A percentile compares a stretch with the other conserved stretches of the same genome.
Conservation (phyloP, 2,113 vertebrate genomes). For the Penelope pileata region DNA sequence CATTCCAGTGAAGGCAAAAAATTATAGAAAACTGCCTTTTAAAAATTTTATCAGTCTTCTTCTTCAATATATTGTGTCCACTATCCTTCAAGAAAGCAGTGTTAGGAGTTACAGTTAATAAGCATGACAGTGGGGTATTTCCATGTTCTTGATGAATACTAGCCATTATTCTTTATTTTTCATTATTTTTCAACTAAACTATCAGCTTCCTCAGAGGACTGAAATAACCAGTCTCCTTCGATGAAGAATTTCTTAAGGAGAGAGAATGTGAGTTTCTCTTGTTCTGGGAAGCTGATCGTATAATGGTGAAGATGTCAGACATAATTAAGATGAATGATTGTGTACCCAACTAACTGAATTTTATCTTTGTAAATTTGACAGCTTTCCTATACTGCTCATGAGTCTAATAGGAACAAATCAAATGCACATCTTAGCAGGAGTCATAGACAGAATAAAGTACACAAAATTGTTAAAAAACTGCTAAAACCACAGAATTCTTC, state of each 20-base stretch:
- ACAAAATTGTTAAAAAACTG: constrained; percentile 21
- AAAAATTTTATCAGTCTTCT: neutral
- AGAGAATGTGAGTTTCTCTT: constrained; percentile 21
- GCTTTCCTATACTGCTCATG: constrained; percentile 52
- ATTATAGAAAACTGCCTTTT: neutral
- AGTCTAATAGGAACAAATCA: constrained; percentile 62
- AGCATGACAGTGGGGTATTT: neutral
- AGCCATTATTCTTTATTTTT: constrained; percentile 17
- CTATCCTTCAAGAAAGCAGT: neutral
- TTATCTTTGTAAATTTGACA: constrained; percentile 63
- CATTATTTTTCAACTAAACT: neutral
- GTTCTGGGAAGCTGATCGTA: constrained; percentile 35
- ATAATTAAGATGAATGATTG: constrained; percentile 71
- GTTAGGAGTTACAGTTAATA: neutral
- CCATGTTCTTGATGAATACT: neutral
- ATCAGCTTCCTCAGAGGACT: constrained; percentile 1
- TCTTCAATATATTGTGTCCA: neutral
- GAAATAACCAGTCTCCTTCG: constrained; percentile 39
- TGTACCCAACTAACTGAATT: constrained; percentile 61
- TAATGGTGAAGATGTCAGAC: constrained; percentile 48
- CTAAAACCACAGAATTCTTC: neutral
- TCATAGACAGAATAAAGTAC: constrained; percentile 4
- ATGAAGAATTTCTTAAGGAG: constrained; percentile 52
- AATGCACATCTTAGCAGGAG: constrained; percentile 6
- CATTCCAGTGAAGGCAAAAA: neutral